Conservation (phyloP, 1,140 invertebrate species). For the Nautilus pompilius region DNA sequence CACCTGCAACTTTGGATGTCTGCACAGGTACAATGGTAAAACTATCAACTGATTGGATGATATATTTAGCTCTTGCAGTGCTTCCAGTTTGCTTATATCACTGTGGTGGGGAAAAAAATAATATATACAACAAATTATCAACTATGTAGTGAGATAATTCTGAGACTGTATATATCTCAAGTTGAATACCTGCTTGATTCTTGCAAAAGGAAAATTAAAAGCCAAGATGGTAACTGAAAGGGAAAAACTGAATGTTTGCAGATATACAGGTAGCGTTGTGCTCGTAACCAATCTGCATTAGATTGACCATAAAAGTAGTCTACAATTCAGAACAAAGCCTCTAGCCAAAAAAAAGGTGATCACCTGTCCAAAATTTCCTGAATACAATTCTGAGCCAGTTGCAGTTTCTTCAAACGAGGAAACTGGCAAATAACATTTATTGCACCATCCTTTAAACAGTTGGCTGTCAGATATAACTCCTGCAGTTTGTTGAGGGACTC, state of each 20-base stretch:
- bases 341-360: background rate
- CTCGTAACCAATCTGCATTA: background rate
- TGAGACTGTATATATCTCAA: too few species aligned
- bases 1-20: constrained; percentile 43
- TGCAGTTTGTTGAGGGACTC: constrained; percentile 50
- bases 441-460: constrained; percentile 41
- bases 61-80: constrained; percentile 50
- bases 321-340: background rate
- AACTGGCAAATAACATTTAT: constrained; percentile 45
- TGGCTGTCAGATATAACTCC: constrained; percentile 50
- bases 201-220: too few species aligned
- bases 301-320: background rate
- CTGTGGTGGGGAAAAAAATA: constrained; percentile 28
- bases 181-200: too few species aligned
- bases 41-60: constrained; percentile 47
- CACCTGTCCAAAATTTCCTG: constrained; percentile 46
- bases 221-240: background rate
- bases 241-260: too few species aligned
- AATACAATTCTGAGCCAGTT: constrained; percentile 50
- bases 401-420: constrained; percentile 43
- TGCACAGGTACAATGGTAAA: constrained; percentile 38
- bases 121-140: too few species aligned
- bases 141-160: too few species aligned
- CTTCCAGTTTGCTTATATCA: constrained; percentile 41
- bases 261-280: background rate